Percentiles rank a stretch among this genome's conserved stretches.
phyloP scores from a whole-genome alignment of 2,888 invertebrate genomes.

The Sesamia inferens region DNA sequence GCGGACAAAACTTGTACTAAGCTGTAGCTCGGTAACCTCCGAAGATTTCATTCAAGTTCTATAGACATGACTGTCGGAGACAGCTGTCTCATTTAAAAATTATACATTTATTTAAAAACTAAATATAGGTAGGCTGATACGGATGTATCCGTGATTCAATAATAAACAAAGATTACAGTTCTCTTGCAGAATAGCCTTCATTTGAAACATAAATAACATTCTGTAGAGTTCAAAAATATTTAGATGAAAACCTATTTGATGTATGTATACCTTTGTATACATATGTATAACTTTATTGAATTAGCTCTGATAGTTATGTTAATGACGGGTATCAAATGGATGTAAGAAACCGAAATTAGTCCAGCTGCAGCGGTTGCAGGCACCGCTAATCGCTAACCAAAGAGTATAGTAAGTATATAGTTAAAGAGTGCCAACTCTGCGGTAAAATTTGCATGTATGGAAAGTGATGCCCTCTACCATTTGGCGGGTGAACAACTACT shows the following conservation, averaged over 20 bases:
- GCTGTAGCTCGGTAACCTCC: constrained; percentile 43
- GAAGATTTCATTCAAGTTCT: constrained; percentile 30
- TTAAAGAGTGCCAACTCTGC: no score
- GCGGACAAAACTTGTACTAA: constrained; percentile 44
- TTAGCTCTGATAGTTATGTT: constrained; percentile 4
- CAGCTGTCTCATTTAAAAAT: constrained; percentile 15
- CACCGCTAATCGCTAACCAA: no score
- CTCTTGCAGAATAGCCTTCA: constrained; percentile 21
- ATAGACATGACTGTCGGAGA: constrained; percentile 13
- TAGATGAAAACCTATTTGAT: constrained; percentile 5
- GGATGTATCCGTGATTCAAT: constrained; percentile 8
- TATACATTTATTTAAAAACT: constrained; percentile 7
- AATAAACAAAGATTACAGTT: constrained; percentile 11
- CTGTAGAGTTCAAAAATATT: background rate
- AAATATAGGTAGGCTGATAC: constrained; percentile 12
- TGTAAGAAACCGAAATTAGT: constrained; percentile 9
- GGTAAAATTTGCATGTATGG: no score
- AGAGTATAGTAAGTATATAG: no score
- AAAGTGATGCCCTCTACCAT: no score
- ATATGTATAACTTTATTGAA: constrained; percentile 6
- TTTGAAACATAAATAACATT: constrained; percentile 9
- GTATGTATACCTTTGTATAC: background rate
- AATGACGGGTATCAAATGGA: constrained; percentile 1
- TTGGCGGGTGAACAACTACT: no score
- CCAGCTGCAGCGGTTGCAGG: background rate